These are phyloP conservation scores for Platerodrilus igneus DNA, from an alignment of 2,888 invertebrate species.

Conservation along the genomic window DNA sequence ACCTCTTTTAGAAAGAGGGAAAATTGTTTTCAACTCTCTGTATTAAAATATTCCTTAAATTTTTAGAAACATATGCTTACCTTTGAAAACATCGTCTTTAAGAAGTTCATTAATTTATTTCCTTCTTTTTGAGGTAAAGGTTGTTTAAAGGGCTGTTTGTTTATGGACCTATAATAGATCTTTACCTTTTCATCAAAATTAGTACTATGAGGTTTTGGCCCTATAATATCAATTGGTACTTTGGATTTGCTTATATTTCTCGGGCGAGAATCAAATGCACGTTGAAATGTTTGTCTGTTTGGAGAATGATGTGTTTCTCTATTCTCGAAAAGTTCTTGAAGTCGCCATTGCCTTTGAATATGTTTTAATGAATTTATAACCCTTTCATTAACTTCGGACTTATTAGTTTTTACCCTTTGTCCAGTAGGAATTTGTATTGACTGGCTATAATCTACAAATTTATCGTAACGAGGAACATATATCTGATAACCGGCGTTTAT, in stretches of 20 bases:
- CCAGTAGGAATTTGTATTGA: no score
- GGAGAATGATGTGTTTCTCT: neutral
- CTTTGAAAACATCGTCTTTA: conserved; percentile 8
- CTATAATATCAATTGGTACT: no score
- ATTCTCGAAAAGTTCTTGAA: conserved; percentile 1
- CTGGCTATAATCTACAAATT: conserved; percentile 5
- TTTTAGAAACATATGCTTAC: neutral
- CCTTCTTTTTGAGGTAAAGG: neutral
- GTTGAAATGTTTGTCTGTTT: neutral
- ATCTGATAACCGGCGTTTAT: conserved; percentile 11
- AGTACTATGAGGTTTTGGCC: no score
- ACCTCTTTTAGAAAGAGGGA: neutral
- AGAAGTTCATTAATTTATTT: conserved; percentile 10
- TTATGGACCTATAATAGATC: conserved; percentile 9
- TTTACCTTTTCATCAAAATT: conserved; percentile 1
- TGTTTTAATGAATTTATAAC: conserved; percentile 3
- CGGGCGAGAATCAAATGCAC: no score
- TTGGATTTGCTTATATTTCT: no score
- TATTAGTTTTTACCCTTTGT: no score
- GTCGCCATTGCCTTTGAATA: conserved; percentile 6
- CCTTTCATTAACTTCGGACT: no score
- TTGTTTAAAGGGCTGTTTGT: neutral
- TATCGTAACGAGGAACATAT: conserved; percentile 7
- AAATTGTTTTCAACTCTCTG: neutral
- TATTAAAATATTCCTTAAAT: neutral